A percentile compares a stretch with the other conserved stretches of the same genome.
These are phyloP conservation scores for Silurus glanis DNA, from an alignment of 2,113 vertebrate genomes.

Conservation along the genomic window DNA sequence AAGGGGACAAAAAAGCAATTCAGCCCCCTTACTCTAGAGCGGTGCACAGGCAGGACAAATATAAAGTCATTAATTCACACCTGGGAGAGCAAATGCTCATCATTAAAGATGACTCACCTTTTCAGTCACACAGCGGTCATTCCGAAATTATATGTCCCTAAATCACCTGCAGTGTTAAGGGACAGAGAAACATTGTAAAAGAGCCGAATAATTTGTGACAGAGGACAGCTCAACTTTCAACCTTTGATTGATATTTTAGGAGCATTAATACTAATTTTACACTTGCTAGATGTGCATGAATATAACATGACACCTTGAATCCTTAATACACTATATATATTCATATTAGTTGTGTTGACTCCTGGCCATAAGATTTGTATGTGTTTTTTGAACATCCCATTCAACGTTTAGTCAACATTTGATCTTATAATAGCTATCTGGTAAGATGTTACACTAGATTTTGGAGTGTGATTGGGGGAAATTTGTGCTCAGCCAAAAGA, in stretches of 20 bases:
- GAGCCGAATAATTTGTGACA: neutral
- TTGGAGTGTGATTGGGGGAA: too few species aligned
- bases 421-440: too few species aligned
- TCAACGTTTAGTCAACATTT: too few species aligned
- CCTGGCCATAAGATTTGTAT: too few species aligned
- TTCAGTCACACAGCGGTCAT: slow-evolving; percentile 40
- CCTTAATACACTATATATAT: too few species aligned
- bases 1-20: neutral
- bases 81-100: slow-evolving; percentile 34
- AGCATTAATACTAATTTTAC: neutral
- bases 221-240: neutral
- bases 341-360: too few species aligned
- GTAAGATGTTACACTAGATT: too few species aligned
- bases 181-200: slow-evolving; percentile 17
- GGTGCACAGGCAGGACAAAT: slow-evolving; percentile 41
- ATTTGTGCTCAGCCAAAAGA: too few species aligned
- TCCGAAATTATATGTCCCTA: slow-evolving; percentile 38
- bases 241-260: neutral
- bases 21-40: slow-evolving; percentile 27
- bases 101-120: slow-evolving; percentile 40
- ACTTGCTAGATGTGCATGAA: neutral
- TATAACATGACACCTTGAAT: neutral
- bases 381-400: too few species aligned
- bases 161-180: slow-evolving; percentile 18
- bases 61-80: slow-evolving; percentile 49